phyloP scores from a whole-genome alignment of 2,797 vertebrate genomes.

The Hydrocynus forskahlii region DNA sequence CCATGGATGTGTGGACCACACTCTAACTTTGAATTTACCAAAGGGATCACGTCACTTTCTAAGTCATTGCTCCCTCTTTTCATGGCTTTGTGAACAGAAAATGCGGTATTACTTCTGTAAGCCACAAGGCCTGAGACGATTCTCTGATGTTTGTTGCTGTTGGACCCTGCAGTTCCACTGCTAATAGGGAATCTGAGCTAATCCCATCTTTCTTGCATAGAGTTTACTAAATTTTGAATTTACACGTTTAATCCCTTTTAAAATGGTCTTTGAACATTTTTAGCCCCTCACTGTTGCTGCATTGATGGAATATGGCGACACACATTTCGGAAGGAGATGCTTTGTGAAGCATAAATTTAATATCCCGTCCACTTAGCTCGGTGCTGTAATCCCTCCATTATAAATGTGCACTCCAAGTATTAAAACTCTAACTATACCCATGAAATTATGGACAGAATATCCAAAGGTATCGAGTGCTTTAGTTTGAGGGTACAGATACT shows the following conservation, averaged over 20 bases:
- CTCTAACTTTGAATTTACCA: slow-evolving; percentile 49
- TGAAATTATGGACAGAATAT: slow-evolving; percentile 46
- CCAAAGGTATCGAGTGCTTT: slow-evolving; percentile 35
- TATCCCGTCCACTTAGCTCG: slow-evolving; percentile 52
- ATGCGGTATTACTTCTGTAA: slow-evolving; percentile 57
- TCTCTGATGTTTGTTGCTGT: slow-evolving; percentile 63
- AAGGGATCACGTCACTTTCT: slow-evolving; percentile 56
- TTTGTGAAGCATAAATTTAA: slow-evolving; percentile 55
- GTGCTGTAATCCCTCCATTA: slow-evolving; percentile 51
- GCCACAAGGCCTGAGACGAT: slow-evolving; percentile 51
- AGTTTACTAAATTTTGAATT: slow-evolving; percentile 59
- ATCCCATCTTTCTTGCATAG: slow-evolving; percentile 59
- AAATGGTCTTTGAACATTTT: slow-evolving; percentile 62
- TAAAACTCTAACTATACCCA: slow-evolving; percentile 49
- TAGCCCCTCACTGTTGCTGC: slow-evolving; percentile 54
- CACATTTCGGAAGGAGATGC: slow-evolving; percentile 40
- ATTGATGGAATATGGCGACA: slow-evolving; percentile 51
- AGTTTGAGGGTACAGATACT: slow-evolving; percentile 32
- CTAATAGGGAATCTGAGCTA: slow-evolving; percentile 59
- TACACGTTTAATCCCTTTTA: slow-evolving; percentile 65
- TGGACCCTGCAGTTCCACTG: slow-evolving; percentile 45
- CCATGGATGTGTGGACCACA: slow-evolving; percentile 47
- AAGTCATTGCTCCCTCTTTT: slow-evolving; percentile 58
- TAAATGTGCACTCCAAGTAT: slow-evolving; percentile 48
- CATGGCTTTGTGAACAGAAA: slow-evolving; percentile 54